Evolutionary conservation across 1,140 invertebrate genomes (phyloP), one percentile per base, ranked within the genome.

Genomic region (Plectrocnemia conspersa): DNA sequence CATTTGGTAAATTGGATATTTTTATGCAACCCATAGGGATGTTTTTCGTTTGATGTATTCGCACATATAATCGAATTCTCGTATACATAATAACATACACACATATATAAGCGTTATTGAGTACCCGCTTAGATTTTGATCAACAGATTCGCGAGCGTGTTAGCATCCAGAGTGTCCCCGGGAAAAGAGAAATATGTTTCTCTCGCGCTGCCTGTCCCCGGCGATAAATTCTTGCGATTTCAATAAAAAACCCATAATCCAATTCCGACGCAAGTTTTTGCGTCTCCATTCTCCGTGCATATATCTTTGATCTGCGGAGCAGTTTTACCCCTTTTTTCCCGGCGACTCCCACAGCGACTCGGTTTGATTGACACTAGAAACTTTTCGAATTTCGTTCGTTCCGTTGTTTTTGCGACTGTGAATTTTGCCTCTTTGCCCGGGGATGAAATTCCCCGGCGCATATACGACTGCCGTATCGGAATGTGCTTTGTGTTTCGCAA

Each of bases 331-430:
- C 21, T 54, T 54, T 45, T 54, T 54, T 54, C 52, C 52, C 52
- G 52, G 32, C 52, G 42, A 44, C 29, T 54, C 41, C 42, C 52
- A 42, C 52, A n/a, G n/a, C n/a, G n/a, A n/a, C n/a, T 33, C 25
- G 29, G 52, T 44, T 54, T 54, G 52, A 54, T 54, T 54, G 52
- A 54, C 52, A 54, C 41, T 54, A 45, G 52, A 54, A 54, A 54
- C 52, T 50, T 50, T 50, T 50, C 29, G 47, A 50, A 50, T 50
- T 50, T 50, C 47, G 27, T 50, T 50, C 47, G 41, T 45, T 54
- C 25, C 52, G 52, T 45, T 54, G 52, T 54, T 54, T 54, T 54
- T 54, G 41, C 52, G 52, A n/a, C 25, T 13, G 7, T 29, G 23
- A 53, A 53, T 53, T 53, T 40, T 22, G 32, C 35, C 18, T 11